phyloP scores from a whole-genome alignment of 2,797 vertebrate species.

The Lagorchestes hirsutus region DNA sequence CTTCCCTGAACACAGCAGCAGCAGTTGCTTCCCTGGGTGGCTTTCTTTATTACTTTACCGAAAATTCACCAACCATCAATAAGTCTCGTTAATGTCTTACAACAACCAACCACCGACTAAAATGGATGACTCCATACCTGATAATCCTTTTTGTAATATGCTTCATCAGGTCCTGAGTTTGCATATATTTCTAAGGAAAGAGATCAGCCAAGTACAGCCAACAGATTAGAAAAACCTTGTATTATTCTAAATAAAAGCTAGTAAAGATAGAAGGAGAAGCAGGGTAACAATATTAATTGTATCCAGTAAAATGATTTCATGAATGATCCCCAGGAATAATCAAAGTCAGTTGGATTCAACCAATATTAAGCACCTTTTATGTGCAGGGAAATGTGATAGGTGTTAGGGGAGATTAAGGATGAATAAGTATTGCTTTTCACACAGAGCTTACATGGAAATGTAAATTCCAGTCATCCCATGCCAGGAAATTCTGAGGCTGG shows the following conservation, averaged over 20 bases:
- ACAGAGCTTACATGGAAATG: not conserved
- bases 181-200: not conserved
- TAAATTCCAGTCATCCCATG: not conserved
- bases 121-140: accelerated
- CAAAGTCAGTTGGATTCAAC: not conserved
- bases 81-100: accelerated
- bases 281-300: not conserved
- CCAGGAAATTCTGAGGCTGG: not conserved
- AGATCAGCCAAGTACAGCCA: not conserved
- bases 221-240: accelerated
- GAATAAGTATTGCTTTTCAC: no score
- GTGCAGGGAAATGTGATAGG: not conserved
- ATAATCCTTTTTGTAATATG: accelerated
- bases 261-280: not conserved
- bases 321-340: not conserved
- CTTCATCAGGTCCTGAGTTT: not conserved
- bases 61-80: not conserved
- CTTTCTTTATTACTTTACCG: slow-evolving; percentile 86
- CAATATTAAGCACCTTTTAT: not conserved
- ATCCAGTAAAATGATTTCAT: not conserved
- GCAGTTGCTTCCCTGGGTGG: slow-evolving; percentile 90
- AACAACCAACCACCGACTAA: not conserved
- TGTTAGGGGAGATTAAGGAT: not conserved
- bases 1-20: slow-evolving; percentile 91
- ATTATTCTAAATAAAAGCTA: not conserved